Conservation (phyloP, 2,797 vertebrate genomes). For the Anas capensis region DNA sequence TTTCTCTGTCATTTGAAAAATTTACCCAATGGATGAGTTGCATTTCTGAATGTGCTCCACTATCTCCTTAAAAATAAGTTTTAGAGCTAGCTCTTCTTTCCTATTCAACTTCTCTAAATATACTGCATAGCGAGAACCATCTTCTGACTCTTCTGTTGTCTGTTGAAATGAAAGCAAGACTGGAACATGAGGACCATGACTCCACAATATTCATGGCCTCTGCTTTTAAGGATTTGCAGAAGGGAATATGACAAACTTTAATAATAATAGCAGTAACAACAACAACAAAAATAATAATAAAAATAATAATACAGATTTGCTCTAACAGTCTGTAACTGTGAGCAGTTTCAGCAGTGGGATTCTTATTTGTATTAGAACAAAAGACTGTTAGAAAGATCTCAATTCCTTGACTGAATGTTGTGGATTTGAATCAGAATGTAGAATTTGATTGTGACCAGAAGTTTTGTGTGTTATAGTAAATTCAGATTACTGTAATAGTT, state of each 20-base stretch:
- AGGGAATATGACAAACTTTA: not conserved
- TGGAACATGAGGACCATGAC: not conserved
- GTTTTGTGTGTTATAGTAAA: not conserved
- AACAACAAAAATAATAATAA: not conserved
- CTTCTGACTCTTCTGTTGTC: not conserved
- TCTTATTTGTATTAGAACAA: not conserved
- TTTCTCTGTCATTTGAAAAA: not conserved
- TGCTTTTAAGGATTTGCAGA: constrained; percentile 46
- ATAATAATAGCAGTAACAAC: not conserved
- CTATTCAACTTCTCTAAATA: not conserved
- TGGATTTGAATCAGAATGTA: too few species aligned
- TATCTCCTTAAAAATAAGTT: not conserved
- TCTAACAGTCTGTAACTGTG: constrained; percentile 1
- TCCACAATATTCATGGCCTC: not conserved
- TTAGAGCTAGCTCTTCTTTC: not conserved
- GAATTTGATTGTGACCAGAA: not conserved
- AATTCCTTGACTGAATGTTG: not conserved
- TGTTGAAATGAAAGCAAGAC: not conserved
- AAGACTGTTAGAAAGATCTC: not conserved
- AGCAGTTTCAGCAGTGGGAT: not conserved
- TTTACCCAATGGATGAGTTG: not conserved
- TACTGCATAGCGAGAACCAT: not conserved
- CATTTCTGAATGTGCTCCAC: not conserved
- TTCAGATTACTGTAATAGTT: not conserved
- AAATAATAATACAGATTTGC: not conserved